phyloP scores from a whole-genome alignment of 2,113 vertebrate species.

The Plecotus auritus region DNA sequence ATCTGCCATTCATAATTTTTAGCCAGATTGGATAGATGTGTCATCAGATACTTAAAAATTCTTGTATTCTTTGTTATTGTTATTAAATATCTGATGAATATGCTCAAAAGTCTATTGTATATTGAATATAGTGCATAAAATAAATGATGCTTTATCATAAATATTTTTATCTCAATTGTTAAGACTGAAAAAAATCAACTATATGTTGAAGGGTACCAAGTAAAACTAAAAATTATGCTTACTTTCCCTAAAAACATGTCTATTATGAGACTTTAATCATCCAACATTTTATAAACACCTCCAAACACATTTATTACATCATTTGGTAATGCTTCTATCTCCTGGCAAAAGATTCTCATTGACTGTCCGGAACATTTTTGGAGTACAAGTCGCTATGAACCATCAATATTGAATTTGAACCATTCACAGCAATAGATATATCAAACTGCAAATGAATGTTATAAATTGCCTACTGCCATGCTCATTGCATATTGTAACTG shows the following conservation, averaged over 20 bases:
- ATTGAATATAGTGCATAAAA: not conserved
- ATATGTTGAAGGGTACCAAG: not conserved
- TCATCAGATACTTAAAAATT: not conserved
- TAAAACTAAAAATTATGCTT: not conserved
- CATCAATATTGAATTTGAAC: slow-evolving; percentile 16
- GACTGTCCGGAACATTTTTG: slow-evolving; percentile 13
- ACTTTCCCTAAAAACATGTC: not conserved
- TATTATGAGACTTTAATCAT: not conserved
- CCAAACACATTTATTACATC: not conserved
- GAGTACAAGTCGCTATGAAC: slow-evolving; percentile 5
- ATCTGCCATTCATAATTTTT: not conserved
- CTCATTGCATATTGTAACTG: not conserved
- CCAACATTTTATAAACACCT: not conserved
- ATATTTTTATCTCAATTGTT: not conserved
- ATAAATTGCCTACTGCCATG: not conserved
- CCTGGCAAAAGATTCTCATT: not conserved
- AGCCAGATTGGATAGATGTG: not conserved
- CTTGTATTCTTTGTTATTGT: not conserved
- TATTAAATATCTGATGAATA: not conserved
- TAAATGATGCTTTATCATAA: not conserved
- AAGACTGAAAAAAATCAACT: not conserved
- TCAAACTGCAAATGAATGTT: slow-evolving; percentile 31
- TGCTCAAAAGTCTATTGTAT: not conserved
- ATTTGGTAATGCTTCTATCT: not conserved
- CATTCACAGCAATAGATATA: not conserved